Percentiles rank a stretch among this genome's conserved stretches.
Conservation (phyloP, 2,888 invertebrate genomes). For the Leptopterna dolabrata region DNA sequence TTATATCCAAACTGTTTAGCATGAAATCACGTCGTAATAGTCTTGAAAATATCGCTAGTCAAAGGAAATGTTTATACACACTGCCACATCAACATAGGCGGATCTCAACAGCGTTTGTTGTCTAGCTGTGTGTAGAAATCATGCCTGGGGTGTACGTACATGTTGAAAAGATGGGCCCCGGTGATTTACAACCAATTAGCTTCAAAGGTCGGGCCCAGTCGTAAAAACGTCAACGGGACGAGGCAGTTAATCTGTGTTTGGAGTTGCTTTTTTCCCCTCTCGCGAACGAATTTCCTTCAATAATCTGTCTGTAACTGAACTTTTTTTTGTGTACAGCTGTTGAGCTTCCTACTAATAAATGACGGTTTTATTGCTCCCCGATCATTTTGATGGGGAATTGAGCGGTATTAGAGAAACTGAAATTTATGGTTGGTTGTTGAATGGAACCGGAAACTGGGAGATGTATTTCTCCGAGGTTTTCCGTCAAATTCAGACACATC, state of each 20-base stretch:
- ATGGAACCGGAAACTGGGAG: too few species aligned
- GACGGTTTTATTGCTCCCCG: not conserved
- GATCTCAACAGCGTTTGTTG: not conserved
- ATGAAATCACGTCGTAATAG: too few species aligned
- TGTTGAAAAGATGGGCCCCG: not conserved
- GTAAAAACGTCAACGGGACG: constrained; percentile 17
- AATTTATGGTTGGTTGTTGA: not conserved
- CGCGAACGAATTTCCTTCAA: not conserved
- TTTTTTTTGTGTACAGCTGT: not conserved
- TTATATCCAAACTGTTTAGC: too few species aligned
- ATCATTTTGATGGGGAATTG: not conserved
- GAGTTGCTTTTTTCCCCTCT: not conserved
- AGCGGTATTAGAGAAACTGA: not conserved
- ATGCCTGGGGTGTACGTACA: not conserved
- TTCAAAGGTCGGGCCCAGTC: constrained; percentile 21
- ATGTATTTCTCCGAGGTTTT: too few species aligned
- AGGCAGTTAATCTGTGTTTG: constrained; percentile 29
- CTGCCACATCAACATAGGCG: not conserved
- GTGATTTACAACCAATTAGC: constrained; percentile 29
- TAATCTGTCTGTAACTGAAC: not conserved
- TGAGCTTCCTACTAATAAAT: not conserved
- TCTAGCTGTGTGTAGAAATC: not conserved
- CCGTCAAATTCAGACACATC: too few species aligned
- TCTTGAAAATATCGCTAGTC: too few species aligned
- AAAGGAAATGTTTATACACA: too few species aligned